Conservation (phyloP, 2,113 vertebrate genomes). For the Corythoichthys intestinalis region DNA sequence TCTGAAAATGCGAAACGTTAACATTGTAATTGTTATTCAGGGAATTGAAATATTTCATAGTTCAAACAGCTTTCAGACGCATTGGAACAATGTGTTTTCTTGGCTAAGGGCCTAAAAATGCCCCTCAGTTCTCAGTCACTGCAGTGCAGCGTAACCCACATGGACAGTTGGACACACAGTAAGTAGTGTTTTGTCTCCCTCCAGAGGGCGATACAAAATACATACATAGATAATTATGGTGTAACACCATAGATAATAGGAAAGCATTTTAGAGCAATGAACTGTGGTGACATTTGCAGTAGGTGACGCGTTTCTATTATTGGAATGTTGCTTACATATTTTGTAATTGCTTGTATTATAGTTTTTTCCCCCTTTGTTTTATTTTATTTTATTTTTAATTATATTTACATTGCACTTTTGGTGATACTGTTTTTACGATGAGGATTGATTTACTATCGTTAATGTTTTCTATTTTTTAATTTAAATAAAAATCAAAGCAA, state of each 20-base stretch:
- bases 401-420: no score
- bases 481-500: no score
- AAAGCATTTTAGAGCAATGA: neutral
- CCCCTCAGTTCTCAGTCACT: neutral
- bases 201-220: constrained; percentile 28
- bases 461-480: no score
- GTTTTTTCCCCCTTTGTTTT: no score
- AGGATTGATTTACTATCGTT: no score
- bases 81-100: neutral
- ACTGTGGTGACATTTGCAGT: neutral
- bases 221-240: neutral
- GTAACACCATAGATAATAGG: no score
- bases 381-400: no score
- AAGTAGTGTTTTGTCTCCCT: constrained; percentile 35
- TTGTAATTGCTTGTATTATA: no score
- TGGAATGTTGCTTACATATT: no score
- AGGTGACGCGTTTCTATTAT: neutral
- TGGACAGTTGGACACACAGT: neutral
- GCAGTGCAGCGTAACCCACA: neutral
- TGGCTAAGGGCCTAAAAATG: neutral
- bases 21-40: neutral
- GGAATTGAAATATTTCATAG: neutral
- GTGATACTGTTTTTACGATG: no score
- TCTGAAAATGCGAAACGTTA: neutral
- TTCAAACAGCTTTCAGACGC: neutral